Percentiles rank a stretch among this genome's conserved stretches.
Conservation (phyloP, 2,797 vertebrate species). For the Myripristis jacobus region DNA sequence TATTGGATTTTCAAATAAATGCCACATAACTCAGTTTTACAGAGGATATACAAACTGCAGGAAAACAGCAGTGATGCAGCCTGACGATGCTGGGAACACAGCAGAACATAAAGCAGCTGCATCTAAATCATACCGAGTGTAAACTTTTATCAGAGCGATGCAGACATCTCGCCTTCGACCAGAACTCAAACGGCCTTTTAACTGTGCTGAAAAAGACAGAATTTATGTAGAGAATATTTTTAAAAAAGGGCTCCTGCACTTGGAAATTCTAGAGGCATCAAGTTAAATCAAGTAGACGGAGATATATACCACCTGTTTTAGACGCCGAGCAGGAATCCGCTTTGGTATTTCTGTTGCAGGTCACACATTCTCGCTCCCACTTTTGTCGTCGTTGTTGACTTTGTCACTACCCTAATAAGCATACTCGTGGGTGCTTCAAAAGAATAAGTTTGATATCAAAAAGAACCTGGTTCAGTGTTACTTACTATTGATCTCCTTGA, state of each 20-base stretch:
- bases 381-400: not conserved
- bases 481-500: constrained; percentile 13
- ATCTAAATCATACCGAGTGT: constrained; percentile 44
- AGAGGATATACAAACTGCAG: constrained; percentile 39
- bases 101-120: constrained; percentile 42
- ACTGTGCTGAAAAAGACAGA: not conserved
- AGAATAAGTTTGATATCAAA: not conserved
- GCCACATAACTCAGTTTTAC: constrained; percentile 66
- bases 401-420: not conserved
- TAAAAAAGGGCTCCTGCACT: not conserved
- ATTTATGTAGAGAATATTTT: not conserved
- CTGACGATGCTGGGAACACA: constrained; percentile 34
- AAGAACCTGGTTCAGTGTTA: not conserved
- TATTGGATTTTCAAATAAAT: constrained; percentile 76
- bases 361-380: not conserved
- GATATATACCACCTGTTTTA: not conserved
- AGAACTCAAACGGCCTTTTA: constrained; percentile 5
- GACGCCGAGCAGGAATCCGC: not conserved
- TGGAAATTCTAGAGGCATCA: not conserved
- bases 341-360: not conserved
- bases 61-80: constrained; percentile 53
- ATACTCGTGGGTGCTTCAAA: not conserved
- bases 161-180: not conserved
- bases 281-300: not conserved
- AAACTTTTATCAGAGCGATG: constrained; percentile 31